Base-by-base conservation (phyloP, 1,140 invertebrate genomes). In the Ditylenchus dipsaci region DNA sequence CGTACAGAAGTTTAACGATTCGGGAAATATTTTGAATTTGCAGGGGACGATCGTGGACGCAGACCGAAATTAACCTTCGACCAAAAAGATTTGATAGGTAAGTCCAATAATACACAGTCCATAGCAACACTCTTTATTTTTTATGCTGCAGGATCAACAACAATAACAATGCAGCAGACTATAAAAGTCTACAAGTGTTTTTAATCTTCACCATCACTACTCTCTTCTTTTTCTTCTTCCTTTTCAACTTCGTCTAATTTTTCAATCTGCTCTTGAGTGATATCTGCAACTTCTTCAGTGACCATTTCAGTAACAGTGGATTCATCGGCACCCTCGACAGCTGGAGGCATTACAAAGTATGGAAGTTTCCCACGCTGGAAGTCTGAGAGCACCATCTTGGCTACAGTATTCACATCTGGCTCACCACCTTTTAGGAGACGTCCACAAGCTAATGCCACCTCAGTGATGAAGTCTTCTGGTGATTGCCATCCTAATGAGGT, bases 331-430 rank as follows among this genome's bases (percentile, higher is more conserved):
- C 78, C 75, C 15, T 74, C 61, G 15, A 67, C 68, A 21, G 74
- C 80, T 8, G 79, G 81, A 7, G 79, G 79, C 13, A 67, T 42
- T 3, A 67, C 62, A 45, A 74, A 81, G 56, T 78, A 77, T 26
- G 75, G 75, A 19, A 76, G 43, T 42, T 73, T 73, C 9, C 95
- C 95, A 78, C 96, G 87, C 85, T 98, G 95, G 90, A 91, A 99
- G 84, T 99, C 96, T 87, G 98, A 99, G 0, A 99, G 85, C 1
- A 99, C 88, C 90, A 96, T 96, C 83, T 91, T 91, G 0, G 96
- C 89, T 17, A 91, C 90, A 58, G 90, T 90, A 58, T 86, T 85
- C 13, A 95, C 86, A 85, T 98, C 93, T 13, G 95, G 92, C 84
- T 98, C 93, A 27, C 93, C 95, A 75, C 93, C 93, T 79, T 96